phyloP scores from a whole-genome alignment of 2,113 vertebrate species.

The Neoarius graeffei region DNA sequence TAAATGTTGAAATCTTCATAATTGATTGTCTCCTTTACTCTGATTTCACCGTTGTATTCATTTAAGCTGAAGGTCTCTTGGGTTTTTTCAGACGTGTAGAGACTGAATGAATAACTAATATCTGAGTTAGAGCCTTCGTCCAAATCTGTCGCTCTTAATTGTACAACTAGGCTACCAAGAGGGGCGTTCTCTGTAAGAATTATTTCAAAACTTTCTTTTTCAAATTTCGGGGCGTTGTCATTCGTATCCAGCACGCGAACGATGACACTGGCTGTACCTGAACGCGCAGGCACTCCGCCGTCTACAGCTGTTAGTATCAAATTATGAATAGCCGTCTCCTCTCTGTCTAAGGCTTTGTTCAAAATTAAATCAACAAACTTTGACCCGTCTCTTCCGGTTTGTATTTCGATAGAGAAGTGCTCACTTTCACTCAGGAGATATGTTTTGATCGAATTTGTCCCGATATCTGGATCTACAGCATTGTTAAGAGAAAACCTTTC shows the following conservation, averaged over 20 bases:
- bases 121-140: slow-evolving; percentile 52
- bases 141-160: slow-evolving; percentile 52
- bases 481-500: slow-evolving; percentile 51
- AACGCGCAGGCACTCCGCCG: too few species aligned
- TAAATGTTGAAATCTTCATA: too few species aligned
- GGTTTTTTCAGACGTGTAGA: slow-evolving; percentile 24
- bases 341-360: slow-evolving; percentile 67
- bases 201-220: too few species aligned
- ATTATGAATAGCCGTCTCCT: slow-evolving; percentile 59
- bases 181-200: slow-evolving; percentile 52
- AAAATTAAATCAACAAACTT: slow-evolving; percentile 55
- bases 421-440: slow-evolving; percentile 53
- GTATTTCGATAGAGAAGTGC: slow-evolving; percentile 67
- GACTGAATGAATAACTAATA: slow-evolving; percentile 42
- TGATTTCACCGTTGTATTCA: slow-evolving; percentile 64
- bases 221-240: too few species aligned
- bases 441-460: slow-evolving; percentile 51
- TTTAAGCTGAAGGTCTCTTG: slow-evolving; percentile 53
- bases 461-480: slow-evolving; percentile 51
- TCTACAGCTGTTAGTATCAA: too few species aligned
- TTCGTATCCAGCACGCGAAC: too few species aligned
- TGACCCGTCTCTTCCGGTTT: slow-evolving; percentile 49
- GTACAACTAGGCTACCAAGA: slow-evolving; percentile 43
- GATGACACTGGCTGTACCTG: too few species aligned
- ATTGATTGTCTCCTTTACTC: slow-evolving; percentile 63